These are phyloP conservation scores for Psephotus haematonotus DNA, from an alignment of 2,113 vertebrate genomes.

Conservation along the genomic window DNA sequence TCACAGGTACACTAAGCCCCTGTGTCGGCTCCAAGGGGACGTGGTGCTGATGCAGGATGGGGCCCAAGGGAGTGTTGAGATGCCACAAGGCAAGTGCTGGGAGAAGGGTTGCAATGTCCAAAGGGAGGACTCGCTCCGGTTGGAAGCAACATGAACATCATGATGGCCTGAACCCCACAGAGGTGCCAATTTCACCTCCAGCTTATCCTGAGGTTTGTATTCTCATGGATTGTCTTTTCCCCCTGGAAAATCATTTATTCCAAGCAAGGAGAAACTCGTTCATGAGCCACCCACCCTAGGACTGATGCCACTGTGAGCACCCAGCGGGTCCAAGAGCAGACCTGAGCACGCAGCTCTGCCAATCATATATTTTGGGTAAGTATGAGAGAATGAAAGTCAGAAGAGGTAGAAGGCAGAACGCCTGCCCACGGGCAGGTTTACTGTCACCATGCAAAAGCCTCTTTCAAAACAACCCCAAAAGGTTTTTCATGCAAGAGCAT, in stretches of 20 bases:
- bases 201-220: background rate
- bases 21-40: background rate
- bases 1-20: background rate
- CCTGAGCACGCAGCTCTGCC: conserved; percentile 51
- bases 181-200: background rate
- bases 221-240: background rate
- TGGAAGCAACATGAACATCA: background rate
- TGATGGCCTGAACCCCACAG: background rate
- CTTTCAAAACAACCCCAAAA: background rate
- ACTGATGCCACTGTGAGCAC: background rate
- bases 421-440: conserved; percentile 48
- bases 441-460: conserved; percentile 73
- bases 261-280: background rate
- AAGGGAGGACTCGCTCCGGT: background rate
- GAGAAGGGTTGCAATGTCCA: background rate
- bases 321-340: background rate
- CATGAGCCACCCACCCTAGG: background rate
- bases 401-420: conserved; percentile 67
- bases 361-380: conserved; percentile 77
- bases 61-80: background rate
- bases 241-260: background rate
- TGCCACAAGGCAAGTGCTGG: background rate
- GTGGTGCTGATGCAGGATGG: background rate
- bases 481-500: conserved; percentile 73
- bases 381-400: conserved; percentile 71